Base-by-base conservation (phyloP, 2,113 vertebrate species). In the Cephalopholis sonnerati region DNA sequence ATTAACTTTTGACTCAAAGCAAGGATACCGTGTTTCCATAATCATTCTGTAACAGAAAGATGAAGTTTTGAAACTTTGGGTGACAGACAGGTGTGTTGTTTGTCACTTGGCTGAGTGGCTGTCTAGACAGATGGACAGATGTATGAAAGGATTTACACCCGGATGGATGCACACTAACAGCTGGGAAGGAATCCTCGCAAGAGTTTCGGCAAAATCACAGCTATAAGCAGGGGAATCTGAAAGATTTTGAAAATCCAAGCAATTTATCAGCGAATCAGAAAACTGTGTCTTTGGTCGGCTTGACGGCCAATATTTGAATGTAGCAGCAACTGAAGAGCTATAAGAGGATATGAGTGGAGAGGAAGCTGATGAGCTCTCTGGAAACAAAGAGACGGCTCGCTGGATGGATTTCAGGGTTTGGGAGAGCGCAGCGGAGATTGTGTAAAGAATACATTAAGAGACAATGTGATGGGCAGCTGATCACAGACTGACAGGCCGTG, bases 381-480 rank as follows among this genome's bases (percentile, higher is more conserved):
- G 64, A 76, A 73, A 81, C 63, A 80, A 79, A 74, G 12, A 57
- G 41, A 75, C 46, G 13, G 18, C 63, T 62, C 16, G 7, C 27
- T 54, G 75, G 63, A 74, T 64, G 79, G 74, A 87, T 67, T 85
- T 86, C 84, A 66, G 75, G 79, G 82, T 85, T 83, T 84, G 3
- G 27, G 72, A 75, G 74, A 78, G 78, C 62, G 71, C 64, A 62
- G 3, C 74, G 68, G 79, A 85, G 83, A 83, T 46, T 89, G 36
- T 65, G 80, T 74, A 67, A 64, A 62, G 90, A 94, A 87, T 68
- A 59, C 53, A 83, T 81, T 74, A 77, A 76, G 65, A 81, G 87
- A 91, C 66, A 69, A 78, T 67, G 71, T 83, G 82, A 87, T 84
- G 66, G 72, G 87, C 90, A 91, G 76, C 79, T 90, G 86, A 91